phyloP scores from a whole-genome alignment of 2,888 invertebrate genomes.

The Cryptosula pallasiana region DNA sequence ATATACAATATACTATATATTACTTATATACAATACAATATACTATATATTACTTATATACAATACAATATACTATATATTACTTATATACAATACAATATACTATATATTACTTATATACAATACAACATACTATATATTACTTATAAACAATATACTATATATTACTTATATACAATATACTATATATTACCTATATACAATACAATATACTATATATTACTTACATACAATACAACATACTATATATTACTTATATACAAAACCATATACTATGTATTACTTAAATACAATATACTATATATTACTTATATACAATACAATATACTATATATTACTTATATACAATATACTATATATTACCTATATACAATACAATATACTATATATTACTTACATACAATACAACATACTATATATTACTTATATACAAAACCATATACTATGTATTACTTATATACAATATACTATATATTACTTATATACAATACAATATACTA shows the following conservation, averaged over 20 bases:
- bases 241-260: too few species aligned
- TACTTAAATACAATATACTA: not conserved
- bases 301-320: too few species aligned
- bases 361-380: slow-evolving; percentile 1
- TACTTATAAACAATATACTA: not conserved
- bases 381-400: not conserved
- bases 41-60: not conserved
- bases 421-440: not conserved
- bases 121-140: too few species aligned
- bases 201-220: not conserved
- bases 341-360: too few species aligned
- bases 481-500: not conserved
- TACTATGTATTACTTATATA: not conserved
- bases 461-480: too few species aligned
- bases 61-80: too few species aligned
- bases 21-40: not conserved
- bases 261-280: not conserved
- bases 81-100: not conserved
- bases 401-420: too few species aligned
- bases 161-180: not conserved
- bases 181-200: too few species aligned
- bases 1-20: too few species aligned
- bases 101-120: not conserved
- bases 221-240: slow-evolving; percentile 5
- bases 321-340: not conserved